Evolutionary conservation across 2,113 vertebrate species (phyloP).

Genomic region (Chauna torquata): DNA sequence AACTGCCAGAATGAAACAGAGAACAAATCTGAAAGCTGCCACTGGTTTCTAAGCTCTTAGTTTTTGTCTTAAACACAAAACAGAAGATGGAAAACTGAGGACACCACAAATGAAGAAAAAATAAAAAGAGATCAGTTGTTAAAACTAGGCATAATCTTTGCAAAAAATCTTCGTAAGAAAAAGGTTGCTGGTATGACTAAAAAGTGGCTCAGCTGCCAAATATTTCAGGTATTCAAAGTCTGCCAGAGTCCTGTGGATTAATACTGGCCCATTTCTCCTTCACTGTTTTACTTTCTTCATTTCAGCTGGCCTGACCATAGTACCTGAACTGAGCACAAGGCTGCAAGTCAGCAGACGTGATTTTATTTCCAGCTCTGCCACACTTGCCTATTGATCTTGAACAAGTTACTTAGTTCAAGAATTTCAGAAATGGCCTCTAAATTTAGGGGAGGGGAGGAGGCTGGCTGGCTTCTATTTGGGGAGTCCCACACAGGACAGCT

Average conservation of each 20-base stretch:
- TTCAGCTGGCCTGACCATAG: constrained; percentile 45
- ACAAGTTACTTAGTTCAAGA: constrained; percentile 59
- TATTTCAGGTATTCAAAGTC: constrained; percentile 66
- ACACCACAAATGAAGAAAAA: background rate
- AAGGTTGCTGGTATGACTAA: constrained; percentile 45
- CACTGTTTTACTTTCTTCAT: constrained; percentile 46
- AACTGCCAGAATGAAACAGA: background rate
- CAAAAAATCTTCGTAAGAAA: constrained; percentile 18
- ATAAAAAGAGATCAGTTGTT: background rate
- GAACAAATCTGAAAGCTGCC: background rate
- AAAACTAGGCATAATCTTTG: constrained; percentile 28
- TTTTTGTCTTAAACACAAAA: background rate
- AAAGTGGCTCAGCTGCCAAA: constrained; percentile 59
- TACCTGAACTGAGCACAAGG: constrained; percentile 60
- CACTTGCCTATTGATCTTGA: constrained; percentile 55
- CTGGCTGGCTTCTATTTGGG: constrained; percentile 57
- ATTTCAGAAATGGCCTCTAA: constrained; percentile 56
- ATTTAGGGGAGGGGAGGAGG: constrained; percentile 65
- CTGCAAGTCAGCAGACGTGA: constrained; percentile 56
- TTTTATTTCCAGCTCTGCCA: constrained; percentile 48
- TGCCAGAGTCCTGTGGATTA: constrained; percentile 60
- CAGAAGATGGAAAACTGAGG: background rate
- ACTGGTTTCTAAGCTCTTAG: background rate
- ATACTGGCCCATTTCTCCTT: constrained; percentile 55
- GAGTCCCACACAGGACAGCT: background rate